Conservation (phyloP, 2,888 invertebrate genomes). For the Dichetophora obliterata region DNA sequence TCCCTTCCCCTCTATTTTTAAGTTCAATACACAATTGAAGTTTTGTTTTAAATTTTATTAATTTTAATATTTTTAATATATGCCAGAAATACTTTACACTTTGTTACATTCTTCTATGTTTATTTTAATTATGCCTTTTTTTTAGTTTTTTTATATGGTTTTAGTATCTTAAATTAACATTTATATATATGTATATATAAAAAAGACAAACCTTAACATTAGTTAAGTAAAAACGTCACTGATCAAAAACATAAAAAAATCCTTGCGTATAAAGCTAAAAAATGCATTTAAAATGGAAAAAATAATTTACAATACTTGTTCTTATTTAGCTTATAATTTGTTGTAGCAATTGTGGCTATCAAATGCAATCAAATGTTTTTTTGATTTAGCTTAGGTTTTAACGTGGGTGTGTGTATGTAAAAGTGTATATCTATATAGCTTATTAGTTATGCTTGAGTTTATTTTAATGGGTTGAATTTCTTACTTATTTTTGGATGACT, state of each 20-base stretch:
- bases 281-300: constrained; percentile 3
- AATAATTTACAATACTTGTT: neutral
- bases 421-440: neutral
- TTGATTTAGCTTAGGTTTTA: neutral
- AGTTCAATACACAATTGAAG: neutral
- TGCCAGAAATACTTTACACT: constrained; percentile 17
- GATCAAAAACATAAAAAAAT: neutral
- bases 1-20: neutral
- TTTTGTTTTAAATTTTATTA: neutral
- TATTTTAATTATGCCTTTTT: constrained; percentile 2
- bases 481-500: neutral
- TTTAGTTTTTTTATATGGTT: neutral
- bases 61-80: constrained; percentile 1
- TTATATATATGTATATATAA: constrained; percentile 6
- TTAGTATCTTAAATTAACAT: neutral
- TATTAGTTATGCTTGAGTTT: neutral
- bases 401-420: neutral
- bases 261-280: neutral
- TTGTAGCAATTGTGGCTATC: neutral
- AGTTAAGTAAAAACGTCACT: neutral
- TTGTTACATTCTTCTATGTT: constrained; percentile 9
- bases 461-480: neutral
- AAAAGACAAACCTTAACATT: neutral
- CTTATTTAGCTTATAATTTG: neutral
- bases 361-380: neutral